phyloP scores from a whole-genome alignment of 2,113 vertebrate species.

The Phoenicopterus ruber region DNA sequence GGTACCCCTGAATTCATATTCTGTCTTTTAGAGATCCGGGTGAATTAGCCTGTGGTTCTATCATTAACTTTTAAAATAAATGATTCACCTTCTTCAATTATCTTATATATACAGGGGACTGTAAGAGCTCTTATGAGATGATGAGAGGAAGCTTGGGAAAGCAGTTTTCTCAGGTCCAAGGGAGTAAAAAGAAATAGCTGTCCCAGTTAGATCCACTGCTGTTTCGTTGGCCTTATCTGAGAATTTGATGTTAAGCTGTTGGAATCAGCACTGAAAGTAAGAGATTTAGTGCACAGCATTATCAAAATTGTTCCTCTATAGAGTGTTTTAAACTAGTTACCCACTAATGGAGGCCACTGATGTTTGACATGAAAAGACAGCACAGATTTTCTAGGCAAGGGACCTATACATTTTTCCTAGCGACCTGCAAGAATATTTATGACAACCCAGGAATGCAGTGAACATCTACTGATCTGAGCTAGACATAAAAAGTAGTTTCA shows the following conservation, averaged over 20 bases:
- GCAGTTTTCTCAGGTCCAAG: neutral
- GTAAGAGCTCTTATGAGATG: neutral
- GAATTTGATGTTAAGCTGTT: neutral
- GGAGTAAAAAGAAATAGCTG: neutral
- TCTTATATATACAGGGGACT: neutral
- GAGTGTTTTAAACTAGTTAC: neutral
- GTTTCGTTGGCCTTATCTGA: neutral
- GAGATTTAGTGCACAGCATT: neutral
- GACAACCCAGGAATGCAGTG: neutral
- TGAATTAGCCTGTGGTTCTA: neutral
- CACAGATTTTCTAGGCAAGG: neutral
- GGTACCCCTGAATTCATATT: neutral
- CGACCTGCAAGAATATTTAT: neutral
- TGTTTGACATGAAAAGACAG: neutral
- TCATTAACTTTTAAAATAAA: neutral
- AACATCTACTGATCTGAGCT: neutral
- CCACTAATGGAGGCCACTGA: neutral
- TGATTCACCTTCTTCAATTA: neutral
- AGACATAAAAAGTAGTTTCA: neutral
- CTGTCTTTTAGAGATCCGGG: neutral
- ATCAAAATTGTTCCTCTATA: neutral
- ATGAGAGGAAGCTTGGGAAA: neutral
- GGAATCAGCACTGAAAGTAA: neutral
- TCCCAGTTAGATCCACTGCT: neutral
- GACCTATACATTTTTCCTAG: neutral